Evolutionary conservation across 2,797 vertebrate species (phyloP).

Genomic region (Leptatherina wallacei): DNA sequence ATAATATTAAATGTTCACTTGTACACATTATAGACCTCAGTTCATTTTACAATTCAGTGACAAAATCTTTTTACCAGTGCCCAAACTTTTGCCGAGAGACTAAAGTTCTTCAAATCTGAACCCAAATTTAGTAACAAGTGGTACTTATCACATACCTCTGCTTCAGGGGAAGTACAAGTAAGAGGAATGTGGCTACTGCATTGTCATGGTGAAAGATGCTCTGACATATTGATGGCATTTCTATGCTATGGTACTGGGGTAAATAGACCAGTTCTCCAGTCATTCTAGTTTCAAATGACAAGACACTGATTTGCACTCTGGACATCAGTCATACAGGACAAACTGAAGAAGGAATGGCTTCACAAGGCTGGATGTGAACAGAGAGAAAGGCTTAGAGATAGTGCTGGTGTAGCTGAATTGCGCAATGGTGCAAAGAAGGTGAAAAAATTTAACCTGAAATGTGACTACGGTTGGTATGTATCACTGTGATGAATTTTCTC

Average conservation of each 20-base stretch:
- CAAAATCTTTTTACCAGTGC: neutral
- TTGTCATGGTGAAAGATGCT: neutral
- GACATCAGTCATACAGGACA: conserved; percentile 41
- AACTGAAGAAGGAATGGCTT: conserved; percentile 68
- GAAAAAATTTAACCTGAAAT: conserved; percentile 32
- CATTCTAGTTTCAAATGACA: conserved; percentile 19
- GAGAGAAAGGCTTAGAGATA: conserved; percentile 12
- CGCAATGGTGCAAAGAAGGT: conserved; percentile 12
- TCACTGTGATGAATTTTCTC: conserved; percentile 35
- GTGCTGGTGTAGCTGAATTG: conserved; percentile 10
- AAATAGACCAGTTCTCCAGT: conserved; percentile 14
- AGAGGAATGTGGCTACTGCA: neutral
- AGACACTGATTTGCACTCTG: conserved; percentile 19
- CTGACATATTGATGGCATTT: conserved; percentile 19
- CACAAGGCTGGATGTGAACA: conserved; percentile 56
- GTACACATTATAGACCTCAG: neutral
- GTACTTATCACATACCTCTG: neutral
- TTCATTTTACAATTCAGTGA: neutral
- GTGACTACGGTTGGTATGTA: conserved; percentile 25
- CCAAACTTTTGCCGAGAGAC: neutral
- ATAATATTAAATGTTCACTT: neutral
- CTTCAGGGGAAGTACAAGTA: neutral
- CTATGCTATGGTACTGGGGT: neutral
- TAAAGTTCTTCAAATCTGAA: no score
- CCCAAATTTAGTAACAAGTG: no score